Conservation (phyloP, 2,888 invertebrate species). For the Gymnoscelis rufifasciata region DNA sequence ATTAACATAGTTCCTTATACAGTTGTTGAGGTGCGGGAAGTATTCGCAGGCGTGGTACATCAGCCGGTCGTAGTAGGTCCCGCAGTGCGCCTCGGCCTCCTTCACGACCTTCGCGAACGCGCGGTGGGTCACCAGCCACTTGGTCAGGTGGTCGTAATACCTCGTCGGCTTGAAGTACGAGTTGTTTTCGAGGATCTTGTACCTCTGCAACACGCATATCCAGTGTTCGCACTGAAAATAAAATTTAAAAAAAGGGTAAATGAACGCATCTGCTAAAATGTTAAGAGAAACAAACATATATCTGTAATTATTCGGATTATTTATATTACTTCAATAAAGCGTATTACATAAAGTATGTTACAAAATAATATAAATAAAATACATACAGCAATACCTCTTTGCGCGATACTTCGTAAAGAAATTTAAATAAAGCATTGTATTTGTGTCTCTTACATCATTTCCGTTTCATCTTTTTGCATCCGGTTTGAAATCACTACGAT, state of each 20-base stretch:
- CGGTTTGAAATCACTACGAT: too few species aligned
- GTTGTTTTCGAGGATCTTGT: not conserved
- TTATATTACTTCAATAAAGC: too few species aligned
- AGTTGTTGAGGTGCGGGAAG: conserved; percentile 2
- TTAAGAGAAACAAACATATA: too few species aligned
- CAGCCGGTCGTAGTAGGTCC: not conserved
- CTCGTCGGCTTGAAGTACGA: not conserved
- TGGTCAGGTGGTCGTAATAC: not conserved
- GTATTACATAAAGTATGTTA: too few species aligned
- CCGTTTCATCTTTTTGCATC: too few species aligned
- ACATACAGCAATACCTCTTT: too few species aligned
- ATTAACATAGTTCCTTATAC: not conserved
- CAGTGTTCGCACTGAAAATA: conserved; percentile 3
- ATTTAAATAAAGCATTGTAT: too few species aligned
- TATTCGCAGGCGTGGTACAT: conserved; percentile 1
- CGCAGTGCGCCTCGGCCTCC: not conserved
- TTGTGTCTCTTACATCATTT: too few species aligned
- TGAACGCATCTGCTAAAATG: too few species aligned
- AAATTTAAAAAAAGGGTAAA: not conserved
- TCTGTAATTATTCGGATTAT: too few species aligned
- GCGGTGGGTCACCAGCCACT: not conserved
- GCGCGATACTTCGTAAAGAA: too few species aligned
- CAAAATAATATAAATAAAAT: too few species aligned
- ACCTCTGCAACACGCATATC: conserved; percentile 1
- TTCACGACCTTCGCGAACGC: not conserved